These are phyloP conservation scores for Latrodectus geometricus DNA, from an alignment of 1,140 invertebrate genomes.

Conservation along the genomic window DNA sequence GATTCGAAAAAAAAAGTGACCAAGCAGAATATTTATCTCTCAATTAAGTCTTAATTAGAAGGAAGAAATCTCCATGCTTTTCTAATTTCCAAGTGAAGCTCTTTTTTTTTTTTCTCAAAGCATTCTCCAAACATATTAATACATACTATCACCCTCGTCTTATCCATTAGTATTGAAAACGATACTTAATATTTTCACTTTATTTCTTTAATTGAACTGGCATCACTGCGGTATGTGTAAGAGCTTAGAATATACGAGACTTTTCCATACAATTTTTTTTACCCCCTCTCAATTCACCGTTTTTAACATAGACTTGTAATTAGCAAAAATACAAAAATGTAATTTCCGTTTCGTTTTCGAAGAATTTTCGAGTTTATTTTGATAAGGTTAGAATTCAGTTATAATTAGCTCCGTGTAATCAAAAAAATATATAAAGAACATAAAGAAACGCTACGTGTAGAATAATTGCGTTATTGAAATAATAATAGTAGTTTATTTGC, in stretches of 20 bases:
- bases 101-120: slow-evolving; percentile 52
- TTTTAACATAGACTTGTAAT: slow-evolving; percentile 55
- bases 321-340: slow-evolving; percentile 61
- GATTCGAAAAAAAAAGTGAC: slow-evolving; percentile 18
- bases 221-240: slow-evolving; percentile 41
- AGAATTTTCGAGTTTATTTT: slow-evolving; percentile 17
- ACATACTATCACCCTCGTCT: slow-evolving; percentile 32
- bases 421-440: slow-evolving; percentile 20
- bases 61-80: slow-evolving; percentile 56
- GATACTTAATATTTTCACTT: slow-evolving; percentile 55
- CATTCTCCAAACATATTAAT: slow-evolving; percentile 55
- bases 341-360: slow-evolving; percentile 55
- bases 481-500: slow-evolving; percentile 44
- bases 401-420: slow-evolving; percentile 39
- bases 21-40: slow-evolving; percentile 59
- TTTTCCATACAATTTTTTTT: slow-evolving; percentile 19
- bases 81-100: slow-evolving; percentile 49
- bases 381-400: slow-evolving; percentile 22
- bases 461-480: slow-evolving; percentile 57
- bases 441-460: background rate
- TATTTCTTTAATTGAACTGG: slow-evolving; percentile 62
- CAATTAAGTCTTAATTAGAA: slow-evolving; percentile 61
- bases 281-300: background rate
- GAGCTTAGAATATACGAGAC: slow-evolving; percentile 4
- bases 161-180: slow-evolving; percentile 60